phyloP scores from a whole-genome alignment of 2,888 invertebrate species.

The Pseudococcus viburni region DNA sequence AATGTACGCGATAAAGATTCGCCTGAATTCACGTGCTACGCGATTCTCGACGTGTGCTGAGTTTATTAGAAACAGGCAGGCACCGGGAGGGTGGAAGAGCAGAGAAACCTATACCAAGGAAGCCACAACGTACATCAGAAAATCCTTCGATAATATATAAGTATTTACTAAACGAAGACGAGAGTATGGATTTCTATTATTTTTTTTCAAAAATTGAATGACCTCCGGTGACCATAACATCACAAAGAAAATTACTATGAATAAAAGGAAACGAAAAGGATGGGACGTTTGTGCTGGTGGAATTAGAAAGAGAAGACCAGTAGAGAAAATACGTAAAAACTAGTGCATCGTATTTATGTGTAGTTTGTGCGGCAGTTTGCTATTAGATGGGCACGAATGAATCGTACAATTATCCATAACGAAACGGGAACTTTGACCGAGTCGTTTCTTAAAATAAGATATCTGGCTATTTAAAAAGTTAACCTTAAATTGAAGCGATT shows the following conservation, averaged over 20 bases:
- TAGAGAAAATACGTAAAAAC: constrained; percentile 3
- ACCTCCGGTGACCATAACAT: constrained; percentile 38
- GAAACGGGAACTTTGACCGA: constrained; percentile 64
- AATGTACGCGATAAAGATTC: not conserved
- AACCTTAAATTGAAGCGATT: constrained; percentile 55
- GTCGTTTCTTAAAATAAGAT: constrained; percentile 57
- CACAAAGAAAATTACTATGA: constrained; percentile 47
- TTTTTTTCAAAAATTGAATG: constrained; percentile 24
- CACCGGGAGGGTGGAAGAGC: no score
- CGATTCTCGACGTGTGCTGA: not conserved
- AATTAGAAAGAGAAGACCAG: not conserved
- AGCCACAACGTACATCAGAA: no score
- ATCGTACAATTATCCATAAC: constrained; percentile 65
- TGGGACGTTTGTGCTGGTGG: not conserved
- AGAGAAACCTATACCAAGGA: no score
- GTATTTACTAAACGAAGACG: no score
- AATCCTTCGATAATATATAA: no score
- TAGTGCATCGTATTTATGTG: constrained; percentile 1
- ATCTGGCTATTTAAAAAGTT: constrained; percentile 52
- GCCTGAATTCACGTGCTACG: not conserved
- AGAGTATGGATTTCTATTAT: not conserved
- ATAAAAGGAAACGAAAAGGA: constrained; percentile 46
- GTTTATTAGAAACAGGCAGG: no score
- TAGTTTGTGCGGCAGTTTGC: constrained; percentile 49
- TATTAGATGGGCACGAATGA: constrained; percentile 64